These are phyloP conservation scores for Phortica okadai DNA, from an alignment of 2,888 invertebrate species.

Conservation along the genomic window DNA sequence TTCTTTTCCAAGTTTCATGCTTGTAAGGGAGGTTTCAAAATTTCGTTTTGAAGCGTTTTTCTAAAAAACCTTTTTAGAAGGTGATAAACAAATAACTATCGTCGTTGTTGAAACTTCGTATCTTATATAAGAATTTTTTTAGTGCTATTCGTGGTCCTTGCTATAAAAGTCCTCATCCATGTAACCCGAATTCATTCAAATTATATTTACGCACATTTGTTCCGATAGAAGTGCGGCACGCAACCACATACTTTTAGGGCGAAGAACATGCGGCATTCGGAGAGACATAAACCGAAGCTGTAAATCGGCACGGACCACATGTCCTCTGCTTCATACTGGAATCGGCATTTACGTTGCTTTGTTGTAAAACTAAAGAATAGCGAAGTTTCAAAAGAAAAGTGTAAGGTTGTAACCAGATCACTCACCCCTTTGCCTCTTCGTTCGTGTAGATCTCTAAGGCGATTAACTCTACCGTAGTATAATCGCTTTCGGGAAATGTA, in stretches of 20 bases:
- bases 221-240: constrained; percentile 85
- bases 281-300: constrained; percentile 82
- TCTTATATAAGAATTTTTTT: no score
- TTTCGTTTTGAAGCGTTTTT: no score
- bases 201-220: constrained; percentile 77
- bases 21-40: no score
- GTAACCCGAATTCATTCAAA: no score
- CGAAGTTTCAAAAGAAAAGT: neutral
- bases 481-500: constrained; percentile 78
- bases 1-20: neutral
- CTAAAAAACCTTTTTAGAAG: no score
- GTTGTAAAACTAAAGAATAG: constrained; percentile 78
- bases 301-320: constrained; percentile 83
- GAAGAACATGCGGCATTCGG: constrained; percentile 83
- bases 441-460: constrained; percentile 80
- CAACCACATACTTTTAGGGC: constrained; percentile 82
- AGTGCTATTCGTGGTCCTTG: neutral
- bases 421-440: constrained; percentile 78
- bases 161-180: no score
- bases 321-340: constrained; percentile 81
- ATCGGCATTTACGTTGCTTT: constrained; percentile 83
- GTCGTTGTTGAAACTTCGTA: no score
- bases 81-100: no score
- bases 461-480: constrained; percentile 80
- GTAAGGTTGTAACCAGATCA: neutral